Percentiles rank a stretch among this genome's conserved stretches.
Evolutionary conservation across 2,797 vertebrate species (phyloP).

Genomic region (Eulemur albifrons): DNA sequence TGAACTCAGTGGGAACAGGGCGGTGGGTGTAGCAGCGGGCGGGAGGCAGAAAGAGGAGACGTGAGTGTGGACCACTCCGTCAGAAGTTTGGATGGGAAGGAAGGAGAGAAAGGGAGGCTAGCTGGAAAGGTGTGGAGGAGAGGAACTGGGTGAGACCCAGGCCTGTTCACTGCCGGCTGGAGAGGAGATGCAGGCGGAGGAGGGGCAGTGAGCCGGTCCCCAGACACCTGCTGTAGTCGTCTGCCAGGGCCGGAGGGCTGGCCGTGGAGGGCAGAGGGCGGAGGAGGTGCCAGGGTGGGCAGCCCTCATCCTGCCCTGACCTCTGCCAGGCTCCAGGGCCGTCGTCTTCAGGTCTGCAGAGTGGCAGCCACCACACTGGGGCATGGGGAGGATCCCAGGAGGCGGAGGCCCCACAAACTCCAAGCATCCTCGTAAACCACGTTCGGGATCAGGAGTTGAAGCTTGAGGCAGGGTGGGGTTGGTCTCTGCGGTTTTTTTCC

Average conservation of each 20-base stretch:
- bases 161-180: background rate
- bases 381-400: background rate
- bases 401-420: background rate
- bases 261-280: background rate
- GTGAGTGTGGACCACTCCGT: background rate
- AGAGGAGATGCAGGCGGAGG: background rate
- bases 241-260: background rate
- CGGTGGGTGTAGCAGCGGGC: background rate
- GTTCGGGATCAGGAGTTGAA: background rate
- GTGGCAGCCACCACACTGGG: background rate
- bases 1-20: background rate
- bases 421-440: background rate
- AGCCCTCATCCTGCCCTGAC: background rate
- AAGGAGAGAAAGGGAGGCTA: background rate
- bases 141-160: background rate
- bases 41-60: background rate
- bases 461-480: background rate
- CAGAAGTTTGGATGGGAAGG: background rate
- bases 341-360: background rate
- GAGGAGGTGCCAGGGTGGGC: background rate
- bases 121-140: background rate
- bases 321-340: background rate
- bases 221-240: background rate
- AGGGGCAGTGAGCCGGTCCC: background rate
- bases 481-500: background rate